phyloP scores from a whole-genome alignment of 2,888 invertebrate genomes.

The Andrena camellia region DNA sequence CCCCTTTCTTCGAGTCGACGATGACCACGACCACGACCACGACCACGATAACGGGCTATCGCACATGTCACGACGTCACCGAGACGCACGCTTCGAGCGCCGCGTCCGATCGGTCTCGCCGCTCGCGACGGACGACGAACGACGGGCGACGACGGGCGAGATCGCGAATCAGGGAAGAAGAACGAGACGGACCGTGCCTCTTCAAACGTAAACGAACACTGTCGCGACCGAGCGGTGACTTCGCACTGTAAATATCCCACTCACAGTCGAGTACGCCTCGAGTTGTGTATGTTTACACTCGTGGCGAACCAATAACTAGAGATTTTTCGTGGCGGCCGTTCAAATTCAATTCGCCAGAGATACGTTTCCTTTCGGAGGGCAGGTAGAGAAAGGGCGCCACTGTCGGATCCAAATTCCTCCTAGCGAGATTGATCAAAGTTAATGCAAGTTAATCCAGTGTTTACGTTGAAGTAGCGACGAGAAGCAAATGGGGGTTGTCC shows the following conservation, averaged over 20 bases:
- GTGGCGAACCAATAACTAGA: background rate
- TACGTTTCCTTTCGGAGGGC: background rate
- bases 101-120: constrained; percentile 6
- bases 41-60: constrained; percentile 51
- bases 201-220: too few species aligned
- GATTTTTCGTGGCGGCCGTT: too few species aligned
- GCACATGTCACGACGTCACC: constrained; percentile 72
- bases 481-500: background rate
- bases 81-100: constrained; percentile 25
- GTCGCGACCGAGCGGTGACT: too few species aligned
- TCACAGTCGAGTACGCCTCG: too few species aligned
- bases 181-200: too few species aligned
- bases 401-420: constrained; percentile 20
- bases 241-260: too few species aligned
- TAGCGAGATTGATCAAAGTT: background rate
- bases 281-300: constrained; percentile 18
- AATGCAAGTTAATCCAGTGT: background rate
- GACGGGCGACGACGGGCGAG: background rate
- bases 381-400: constrained; percentile 51
- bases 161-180: background rate
- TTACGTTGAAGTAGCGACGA: too few species aligned
- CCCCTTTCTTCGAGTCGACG: constrained; percentile 43
- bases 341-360: too few species aligned
- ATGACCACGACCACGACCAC: constrained; percentile 39
- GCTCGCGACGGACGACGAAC: background rate